A percentile compares a stretch with the other conserved stretches of the same genome.
phyloP scores from a whole-genome alignment of 1,140 invertebrate species.

The Diorhabda elongata region DNA sequence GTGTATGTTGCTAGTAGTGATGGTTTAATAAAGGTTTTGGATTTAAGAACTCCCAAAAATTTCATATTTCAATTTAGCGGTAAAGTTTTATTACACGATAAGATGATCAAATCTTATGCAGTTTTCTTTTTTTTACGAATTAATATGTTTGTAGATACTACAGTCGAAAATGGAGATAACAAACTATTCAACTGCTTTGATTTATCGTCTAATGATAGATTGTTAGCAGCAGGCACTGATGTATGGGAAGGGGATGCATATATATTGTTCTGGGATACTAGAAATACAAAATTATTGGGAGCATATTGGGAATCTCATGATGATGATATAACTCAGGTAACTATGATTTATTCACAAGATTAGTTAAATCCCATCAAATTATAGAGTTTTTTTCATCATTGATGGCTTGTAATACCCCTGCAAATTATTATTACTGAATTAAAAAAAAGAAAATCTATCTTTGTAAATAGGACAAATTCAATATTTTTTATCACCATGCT shows the following conservation, averaged over 20 bases:
- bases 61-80: conserved; percentile 41
- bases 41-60: conserved; percentile 56
- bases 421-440: too few relatives aligned
- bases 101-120: not conserved
- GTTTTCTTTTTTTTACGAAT: not conserved
- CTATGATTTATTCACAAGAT: too few relatives aligned
- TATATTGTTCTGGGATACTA: conserved; percentile 79
- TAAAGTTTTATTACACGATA: conserved; percentile 4
- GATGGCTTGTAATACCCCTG: too few relatives aligned
- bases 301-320: conserved; percentile 83
- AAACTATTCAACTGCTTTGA: conserved; percentile 71
- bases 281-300: conserved; percentile 65
- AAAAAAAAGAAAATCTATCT: too few relatives aligned
- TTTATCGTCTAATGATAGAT: conserved; percentile 64
- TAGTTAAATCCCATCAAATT: too few relatives aligned
- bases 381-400: too few relatives aligned
- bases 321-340: conserved; percentile 76
- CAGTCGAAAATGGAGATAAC: conserved; percentile 40
- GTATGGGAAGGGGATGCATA: conserved; percentile 66
- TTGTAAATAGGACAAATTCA: too few relatives aligned
- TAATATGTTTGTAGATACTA: conserved; percentile 31
- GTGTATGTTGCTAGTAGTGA: conserved; percentile 58
- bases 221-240: conserved; percentile 75
- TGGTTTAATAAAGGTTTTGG: conserved; percentile 61
- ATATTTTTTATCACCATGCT: too few relatives aligned